These are phyloP conservation scores for Apamea anceps DNA, from an alignment of 2,888 invertebrate species.

Conservation along the genomic window DNA sequence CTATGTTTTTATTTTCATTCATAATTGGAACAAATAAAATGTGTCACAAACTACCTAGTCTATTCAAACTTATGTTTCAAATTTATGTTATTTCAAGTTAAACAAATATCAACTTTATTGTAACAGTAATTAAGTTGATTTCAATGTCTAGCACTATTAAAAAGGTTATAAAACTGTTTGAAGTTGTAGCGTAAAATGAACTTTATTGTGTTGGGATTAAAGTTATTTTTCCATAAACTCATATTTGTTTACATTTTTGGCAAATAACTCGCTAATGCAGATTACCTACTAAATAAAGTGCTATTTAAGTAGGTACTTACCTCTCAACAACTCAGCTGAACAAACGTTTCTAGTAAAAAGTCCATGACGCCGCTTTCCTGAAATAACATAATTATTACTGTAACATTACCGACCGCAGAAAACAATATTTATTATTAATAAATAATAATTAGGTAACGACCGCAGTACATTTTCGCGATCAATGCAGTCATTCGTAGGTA, in stretches of 20 bases:
- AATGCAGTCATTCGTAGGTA: slow-evolving; percentile 1
- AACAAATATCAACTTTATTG: too few species aligned
- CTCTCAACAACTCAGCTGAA: not conserved
- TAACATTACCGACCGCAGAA: slow-evolving; percentile 33
- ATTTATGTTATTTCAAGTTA: too few species aligned
- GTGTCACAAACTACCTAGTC: not conserved
- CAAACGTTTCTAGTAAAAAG: slow-evolving; percentile 38
- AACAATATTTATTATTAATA: slow-evolving; percentile 15
- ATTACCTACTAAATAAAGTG: not conserved
- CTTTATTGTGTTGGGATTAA: too few species aligned
- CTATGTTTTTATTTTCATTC: not conserved
- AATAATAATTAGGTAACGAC: slow-evolving; percentile 13
- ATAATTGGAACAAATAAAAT: slow-evolving; percentile 11
- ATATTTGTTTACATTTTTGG: too few species aligned
- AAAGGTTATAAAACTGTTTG: too few species aligned
- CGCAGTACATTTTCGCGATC: not conserved
- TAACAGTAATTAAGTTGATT: too few species aligned
- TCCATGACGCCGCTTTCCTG: slow-evolving; percentile 32
- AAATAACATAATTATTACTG: slow-evolving; percentile 36
- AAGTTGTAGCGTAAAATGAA: too few species aligned
- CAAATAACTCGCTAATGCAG: too few species aligned
- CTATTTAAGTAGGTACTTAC: not conserved
- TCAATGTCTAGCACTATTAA: too few species aligned
- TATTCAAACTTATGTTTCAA: too few species aligned
- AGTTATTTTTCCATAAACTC: too few species aligned